Evolutionary conservation across 1,140 invertebrate genomes (phyloP).

Genomic region (Trichonephila clavipes): DNA sequence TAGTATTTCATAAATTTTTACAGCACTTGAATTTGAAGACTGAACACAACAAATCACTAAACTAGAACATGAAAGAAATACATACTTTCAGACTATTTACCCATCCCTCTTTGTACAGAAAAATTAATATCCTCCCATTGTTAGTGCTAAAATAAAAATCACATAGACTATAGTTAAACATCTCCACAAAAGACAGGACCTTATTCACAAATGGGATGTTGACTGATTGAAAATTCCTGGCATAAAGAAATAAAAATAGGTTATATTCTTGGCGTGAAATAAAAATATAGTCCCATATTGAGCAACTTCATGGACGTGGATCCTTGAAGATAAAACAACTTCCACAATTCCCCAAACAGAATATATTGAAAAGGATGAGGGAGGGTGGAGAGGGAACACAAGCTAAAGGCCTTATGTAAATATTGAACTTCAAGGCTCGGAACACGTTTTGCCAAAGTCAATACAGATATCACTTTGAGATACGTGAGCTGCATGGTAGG

Average conservation of each 20-base stretch:
- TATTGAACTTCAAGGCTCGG: conserved; percentile 68
- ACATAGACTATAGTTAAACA: not conserved
- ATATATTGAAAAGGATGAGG: conserved; percentile 48
- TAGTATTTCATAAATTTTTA: too few relatives aligned
- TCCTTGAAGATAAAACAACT: conserved; percentile 58
- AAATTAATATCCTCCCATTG: not conserved
- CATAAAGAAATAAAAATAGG: conserved; percentile 13
- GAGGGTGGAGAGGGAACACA: not conserved
- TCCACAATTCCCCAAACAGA: conserved; percentile 60
- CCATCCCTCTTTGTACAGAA: too few relatives aligned
- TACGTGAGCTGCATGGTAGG: conserved; percentile 65
- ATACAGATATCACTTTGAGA: conserved; percentile 74
- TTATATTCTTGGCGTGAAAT: not conserved
- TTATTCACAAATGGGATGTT: not conserved
- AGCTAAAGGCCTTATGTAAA: conserved; percentile 69
- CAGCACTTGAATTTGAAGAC: too few relatives aligned
- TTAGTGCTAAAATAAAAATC: not conserved
- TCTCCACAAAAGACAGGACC: not conserved
- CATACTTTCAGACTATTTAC: too few relatives aligned
- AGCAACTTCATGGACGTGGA: conserved; percentile 44
- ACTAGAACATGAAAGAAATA: too few relatives aligned
- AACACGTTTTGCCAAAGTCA: conserved; percentile 72
- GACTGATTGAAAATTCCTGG: not conserved
- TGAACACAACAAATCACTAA: too few relatives aligned
- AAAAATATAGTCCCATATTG: conserved; percentile 24